Percentiles rank a stretch among this genome's conserved stretches.
These are phyloP conservation scores for Trogon surrucura DNA, from an alignment of 2,113 vertebrate species.

Conservation along the genomic window DNA sequence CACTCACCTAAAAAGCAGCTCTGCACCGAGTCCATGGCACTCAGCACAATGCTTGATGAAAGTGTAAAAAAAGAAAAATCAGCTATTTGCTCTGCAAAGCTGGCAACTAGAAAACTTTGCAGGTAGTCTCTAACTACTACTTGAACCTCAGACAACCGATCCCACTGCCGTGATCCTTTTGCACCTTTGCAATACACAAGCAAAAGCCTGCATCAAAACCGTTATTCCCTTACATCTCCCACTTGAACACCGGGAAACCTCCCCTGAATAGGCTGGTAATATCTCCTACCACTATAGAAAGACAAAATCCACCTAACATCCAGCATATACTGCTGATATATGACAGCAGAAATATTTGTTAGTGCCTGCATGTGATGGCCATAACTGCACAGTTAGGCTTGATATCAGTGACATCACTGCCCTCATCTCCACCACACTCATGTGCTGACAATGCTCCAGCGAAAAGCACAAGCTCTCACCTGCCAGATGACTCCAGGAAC, in stretches of 20 bases:
- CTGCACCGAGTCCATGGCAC: background rate
- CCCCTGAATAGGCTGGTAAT: background rate
- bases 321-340: background rate
- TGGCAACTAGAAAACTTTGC: background rate
- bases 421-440: background rate
- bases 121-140: background rate
- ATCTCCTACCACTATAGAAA: background rate
- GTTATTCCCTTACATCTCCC: background rate
- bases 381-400: background rate
- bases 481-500: background rate
- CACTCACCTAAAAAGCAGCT: background rate
- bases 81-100: background rate
- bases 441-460: background rate
- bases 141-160: background rate
- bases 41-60: background rate
- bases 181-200: background rate
- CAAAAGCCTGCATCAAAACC: background rate
- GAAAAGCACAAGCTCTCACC: background rate
- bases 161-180: background rate
- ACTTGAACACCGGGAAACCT: background rate
- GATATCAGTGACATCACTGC: background rate
- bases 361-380: fast-evolving
- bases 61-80: background rate
- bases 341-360: background rate
- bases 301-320: background rate